A percentile compares a stretch with the other conserved stretches of the same genome.
Evolutionary conservation across 2,888 invertebrate genomes (phyloP).

Genomic region (Caenorhabditis panamensis): DNA sequence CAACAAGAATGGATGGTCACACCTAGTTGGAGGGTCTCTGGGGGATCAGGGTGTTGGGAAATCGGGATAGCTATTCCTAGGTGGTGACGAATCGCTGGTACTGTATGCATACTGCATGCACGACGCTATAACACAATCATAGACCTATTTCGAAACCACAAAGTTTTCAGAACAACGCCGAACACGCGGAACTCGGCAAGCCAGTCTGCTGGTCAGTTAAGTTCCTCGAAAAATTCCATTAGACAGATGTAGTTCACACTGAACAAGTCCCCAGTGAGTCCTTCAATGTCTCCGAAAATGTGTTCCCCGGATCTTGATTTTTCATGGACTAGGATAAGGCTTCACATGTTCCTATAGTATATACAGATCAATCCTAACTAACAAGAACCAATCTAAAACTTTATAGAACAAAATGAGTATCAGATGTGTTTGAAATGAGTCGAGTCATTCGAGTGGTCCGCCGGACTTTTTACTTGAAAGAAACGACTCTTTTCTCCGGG

Average conservation of each 20-base stretch:
- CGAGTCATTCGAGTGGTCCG: too few species aligned
- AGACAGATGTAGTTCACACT: not conserved
- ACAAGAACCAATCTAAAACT: not conserved
- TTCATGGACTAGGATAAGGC: too few species aligned
- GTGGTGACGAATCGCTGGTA: too few species aligned
- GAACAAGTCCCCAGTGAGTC: not conserved
- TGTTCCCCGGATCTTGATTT: constrained; percentile 11
- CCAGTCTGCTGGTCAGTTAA: too few species aligned
- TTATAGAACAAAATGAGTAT: not conserved
- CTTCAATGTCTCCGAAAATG: not conserved
- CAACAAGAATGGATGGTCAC: constrained; percentile 26
- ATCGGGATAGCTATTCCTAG: too few species aligned
- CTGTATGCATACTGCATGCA: too few species aligned
- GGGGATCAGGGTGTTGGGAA: not conserved
- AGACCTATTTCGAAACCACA: constrained; percentile 4
- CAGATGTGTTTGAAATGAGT: not conserved
- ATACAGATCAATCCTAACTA: too few species aligned
- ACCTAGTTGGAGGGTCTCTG: not conserved
- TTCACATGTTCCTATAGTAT: too few species aligned
- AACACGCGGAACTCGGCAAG: too few species aligned
- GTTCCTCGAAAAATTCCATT: not conserved
- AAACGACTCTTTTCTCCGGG: not conserved
- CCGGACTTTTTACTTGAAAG: not conserved
- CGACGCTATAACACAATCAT: too few species aligned
- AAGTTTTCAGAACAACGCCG: too few species aligned